A percentile compares a stretch with the other conserved stretches of the same genome.
phyloP scores from a whole-genome alignment of 2,797 vertebrate genomes.

The Microctenopoma steveboyesi region DNA sequence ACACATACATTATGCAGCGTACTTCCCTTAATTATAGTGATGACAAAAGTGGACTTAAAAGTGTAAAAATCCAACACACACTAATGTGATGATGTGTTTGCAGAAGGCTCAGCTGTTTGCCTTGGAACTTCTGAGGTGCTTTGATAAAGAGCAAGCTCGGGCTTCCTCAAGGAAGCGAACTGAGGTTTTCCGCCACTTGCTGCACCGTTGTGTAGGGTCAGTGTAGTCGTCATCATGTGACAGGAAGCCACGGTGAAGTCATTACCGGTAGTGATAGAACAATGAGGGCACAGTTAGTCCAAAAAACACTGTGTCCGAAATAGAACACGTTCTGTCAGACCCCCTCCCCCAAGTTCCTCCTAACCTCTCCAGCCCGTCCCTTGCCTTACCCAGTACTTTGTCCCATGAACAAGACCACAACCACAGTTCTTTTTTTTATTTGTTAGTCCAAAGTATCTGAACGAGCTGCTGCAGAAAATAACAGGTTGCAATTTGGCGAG shows the following conservation, averaged over 20 bases:
- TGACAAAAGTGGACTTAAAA: too few species aligned
- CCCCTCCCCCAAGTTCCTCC: background rate
- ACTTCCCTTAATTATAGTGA: too few species aligned
- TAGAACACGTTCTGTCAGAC: constrained; percentile 62
- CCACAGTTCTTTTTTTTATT: background rate
- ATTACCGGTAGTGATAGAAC: constrained; percentile 65
- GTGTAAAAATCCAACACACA: too few species aligned
- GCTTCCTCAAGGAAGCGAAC: constrained; percentile 32
- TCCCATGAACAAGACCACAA: constrained; percentile 22
- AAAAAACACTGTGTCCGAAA: constrained; percentile 56
- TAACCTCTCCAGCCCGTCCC: constrained; percentile 13
- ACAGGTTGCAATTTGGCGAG: constrained; percentile 45
- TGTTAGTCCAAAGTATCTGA: constrained; percentile 18
- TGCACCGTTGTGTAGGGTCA: constrained; percentile 50
- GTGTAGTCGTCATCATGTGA: constrained; percentile 57
- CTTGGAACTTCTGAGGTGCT: background rate
- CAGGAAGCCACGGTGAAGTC: constrained; percentile 70
- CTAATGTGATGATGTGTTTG: background rate
- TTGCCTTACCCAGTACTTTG: constrained; percentile 21
- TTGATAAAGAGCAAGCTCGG: constrained; percentile 1
- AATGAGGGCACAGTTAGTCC: constrained; percentile 69
- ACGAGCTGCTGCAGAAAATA: constrained; percentile 49
- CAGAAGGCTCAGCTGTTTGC: background rate
- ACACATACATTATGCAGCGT: too few species aligned
- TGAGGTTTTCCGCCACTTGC: constrained; percentile 37